phyloP scores from a whole-genome alignment of 2,888 invertebrate species.

The Ethmia dodecea region DNA sequence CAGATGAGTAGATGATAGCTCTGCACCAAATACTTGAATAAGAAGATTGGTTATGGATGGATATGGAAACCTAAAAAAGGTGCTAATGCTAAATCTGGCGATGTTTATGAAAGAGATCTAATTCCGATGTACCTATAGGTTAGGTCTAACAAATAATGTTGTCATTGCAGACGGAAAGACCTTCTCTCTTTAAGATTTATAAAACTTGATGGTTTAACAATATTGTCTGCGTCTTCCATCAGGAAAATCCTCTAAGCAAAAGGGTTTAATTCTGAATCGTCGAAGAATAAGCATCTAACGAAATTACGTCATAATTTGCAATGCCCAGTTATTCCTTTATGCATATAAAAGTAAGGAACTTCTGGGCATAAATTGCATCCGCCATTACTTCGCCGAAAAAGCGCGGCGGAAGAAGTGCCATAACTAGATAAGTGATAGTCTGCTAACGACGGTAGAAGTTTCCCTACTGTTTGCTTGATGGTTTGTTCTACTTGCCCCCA shows the following conservation, averaged over 20 bases:
- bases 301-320: not conserved
- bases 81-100: no score
- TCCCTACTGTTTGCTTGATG: constrained; percentile 13
- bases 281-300: not conserved
- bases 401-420: constrained; percentile 20
- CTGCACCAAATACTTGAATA: no score
- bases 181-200: not conserved
- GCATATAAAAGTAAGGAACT: no score
- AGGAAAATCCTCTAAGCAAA: not conserved
- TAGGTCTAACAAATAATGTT: no score
- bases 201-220: not conserved
- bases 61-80: no score
- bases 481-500: not conserved
- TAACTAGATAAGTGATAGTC: constrained; percentile 25
- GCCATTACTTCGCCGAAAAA: constrained; percentile 18
- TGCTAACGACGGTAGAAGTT: constrained; percentile 27
- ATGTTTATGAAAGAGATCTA: no score
- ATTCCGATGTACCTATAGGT: no score
- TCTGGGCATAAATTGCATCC: constrained; percentile 11
- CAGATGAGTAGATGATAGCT: no score
- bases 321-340: not conserved
- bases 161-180: no score
- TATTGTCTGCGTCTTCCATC: not conserved
- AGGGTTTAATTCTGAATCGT: not conserved
- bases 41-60: no score